Percentiles rank a stretch among this genome's conserved stretches.
phyloP scores from a whole-genome alignment of 2,113 vertebrate genomes.

The Cephalopholis sonnerati region DNA sequence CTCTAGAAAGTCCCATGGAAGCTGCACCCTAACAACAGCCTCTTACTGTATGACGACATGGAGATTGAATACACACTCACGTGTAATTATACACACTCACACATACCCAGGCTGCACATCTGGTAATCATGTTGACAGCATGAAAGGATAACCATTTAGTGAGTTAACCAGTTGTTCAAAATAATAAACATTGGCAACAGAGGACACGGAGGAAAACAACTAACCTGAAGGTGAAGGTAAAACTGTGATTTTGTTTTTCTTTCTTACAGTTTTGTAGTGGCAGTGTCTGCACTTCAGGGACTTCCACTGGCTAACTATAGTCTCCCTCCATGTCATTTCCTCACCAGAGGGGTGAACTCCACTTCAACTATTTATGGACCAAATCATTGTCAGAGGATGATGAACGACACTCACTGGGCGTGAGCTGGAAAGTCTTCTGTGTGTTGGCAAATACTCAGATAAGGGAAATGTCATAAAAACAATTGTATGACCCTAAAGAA shows the following conservation, averaged over 20 bases:
- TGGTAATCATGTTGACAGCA: neutral
- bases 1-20: slow-evolving; percentile 40
- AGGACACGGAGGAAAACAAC: neutral
- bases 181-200: neutral
- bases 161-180: slow-evolving; percentile 4
- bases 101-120: neutral
- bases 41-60: slow-evolving; percentile 29
- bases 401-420: slow-evolving; percentile 22
- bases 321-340: slow-evolving; percentile 13
- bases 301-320: slow-evolving; percentile 25
- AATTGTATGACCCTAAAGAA: slow-evolving; percentile 10
- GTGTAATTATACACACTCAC: neutral
- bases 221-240: neutral
- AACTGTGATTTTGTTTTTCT: neutral
- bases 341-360: slow-evolving; percentile 9
- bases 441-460: slow-evolving; percentile 19
- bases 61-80: slow-evolving; percentile 7
- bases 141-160: neutral
- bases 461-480: neutral
- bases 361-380: slow-evolving; percentile 41
- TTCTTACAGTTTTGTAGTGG: neutral
- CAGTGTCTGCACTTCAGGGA: slow-evolving; percentile 15
- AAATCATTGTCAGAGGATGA: slow-evolving; percentile 39
- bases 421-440: slow-evolving; percentile 27
- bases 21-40: slow-evolving; percentile 13